Base-by-base conservation (phyloP, 2,888 invertebrate species). In the Limnephilus lunatus region DNA sequence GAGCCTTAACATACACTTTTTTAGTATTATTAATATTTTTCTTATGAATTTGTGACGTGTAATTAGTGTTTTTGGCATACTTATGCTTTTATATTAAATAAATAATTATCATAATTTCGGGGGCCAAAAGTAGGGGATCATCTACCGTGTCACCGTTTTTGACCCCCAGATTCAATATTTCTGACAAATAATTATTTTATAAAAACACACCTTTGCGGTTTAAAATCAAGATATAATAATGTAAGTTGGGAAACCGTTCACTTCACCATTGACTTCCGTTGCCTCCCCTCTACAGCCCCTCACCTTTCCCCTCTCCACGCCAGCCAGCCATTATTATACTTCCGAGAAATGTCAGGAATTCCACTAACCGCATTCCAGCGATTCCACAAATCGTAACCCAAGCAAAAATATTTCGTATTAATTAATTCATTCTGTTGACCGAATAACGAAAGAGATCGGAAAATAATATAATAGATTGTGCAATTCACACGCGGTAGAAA, bases 301-400 rank as follows among this genome's bases (percentile, higher is more conserved):
- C 32, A 31, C 82, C 82, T 31, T 32, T 19, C 82, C 14, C 68
- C 0, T n/a, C n/a, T 68, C 9, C 68, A 1, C n/a, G 68, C n/a
- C 68, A 68, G 68, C 25, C n/a, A 25, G 25, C 68, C 1, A 39
- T 68, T 68, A 68, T n/a, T 68, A 68, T 68, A 68, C 25, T 68
- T 68, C 31, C 25, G 25, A 83, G 83, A 39, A 83, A 83, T 83
- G 83, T 5, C 83, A 39, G 83, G 35, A 83, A 83, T 83, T 39
- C 83, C 32, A 83, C 32, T 83, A 83, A 83, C 83, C 83, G 35
- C 83, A 83, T 35, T 19, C 83, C 83, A 39, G 83, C 83, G 83
- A 39, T 83, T 83, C 83, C 35, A 68, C 68, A 68, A 53, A 53
- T n/a, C 2, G 9, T 9, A 25, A 9, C 7, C 9, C 9, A 2